Base-by-base conservation (phyloP, 2,888 invertebrate species). In the Ypsolopha scabrella region DNA sequence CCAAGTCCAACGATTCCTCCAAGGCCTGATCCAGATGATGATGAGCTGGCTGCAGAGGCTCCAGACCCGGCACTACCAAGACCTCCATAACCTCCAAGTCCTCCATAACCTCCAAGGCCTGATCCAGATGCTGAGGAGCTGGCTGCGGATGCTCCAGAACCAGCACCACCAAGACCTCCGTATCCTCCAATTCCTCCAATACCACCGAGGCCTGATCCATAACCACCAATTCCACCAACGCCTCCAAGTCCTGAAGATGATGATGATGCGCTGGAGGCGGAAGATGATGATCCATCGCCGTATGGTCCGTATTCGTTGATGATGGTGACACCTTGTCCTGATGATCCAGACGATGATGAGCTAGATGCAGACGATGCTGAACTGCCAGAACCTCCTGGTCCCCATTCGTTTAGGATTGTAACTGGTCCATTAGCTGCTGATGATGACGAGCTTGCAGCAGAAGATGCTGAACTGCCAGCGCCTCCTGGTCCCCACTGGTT, bases 21-120 rank as follows among this genome's bases (percentile, higher is more conserved):
- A 24, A 24, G 24, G 24, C 24, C 24, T 24, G 57, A 51, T 7
- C 58, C 57, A 7, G 55, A 36, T 6, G 57, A 54, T n/a, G 59
- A 54, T 11, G 57, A 51, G 13, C 54, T 46, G 11, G 53, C 51
- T 41, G 52, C 53, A 24, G 52, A 34, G 37, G 43, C 33, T 43
- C 50, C 50, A 24, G 50, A n/a, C 8, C 34, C 46, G 1, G 7
- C 7, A 9, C 35, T n/a, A 10, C 46, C 34, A 35, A 11, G 13
- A 33, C 34, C 34, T n/a, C n/a, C 13, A 1, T n/a, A 39, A 39
- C 39, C 39, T 39, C 39, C 24, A 24, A 9, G 46, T 34, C 47
- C 47, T 8, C 34, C 41, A 14, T n/a, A 24, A 24, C 43, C 43
- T 9, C 8, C 43, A 14, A 14, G 14, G 14, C 43, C 14, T 43